Conservation (phyloP, 2,888 invertebrate species). For the Meiosimyza platycephala region DNA sequence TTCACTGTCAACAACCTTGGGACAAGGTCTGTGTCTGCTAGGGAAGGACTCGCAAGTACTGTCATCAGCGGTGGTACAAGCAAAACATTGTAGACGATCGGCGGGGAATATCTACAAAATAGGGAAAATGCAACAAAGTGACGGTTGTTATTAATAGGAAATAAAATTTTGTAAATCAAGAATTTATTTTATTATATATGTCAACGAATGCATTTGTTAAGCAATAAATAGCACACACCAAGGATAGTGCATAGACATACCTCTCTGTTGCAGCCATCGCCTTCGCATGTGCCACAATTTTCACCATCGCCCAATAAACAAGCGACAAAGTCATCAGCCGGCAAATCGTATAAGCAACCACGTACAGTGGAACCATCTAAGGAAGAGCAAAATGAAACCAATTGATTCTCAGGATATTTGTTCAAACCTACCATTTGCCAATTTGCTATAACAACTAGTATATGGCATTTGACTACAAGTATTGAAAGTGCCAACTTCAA, state of each 20-base stretch:
- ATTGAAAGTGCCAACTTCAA: conserved; percentile 46
- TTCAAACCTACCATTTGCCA: conserved; percentile 46
- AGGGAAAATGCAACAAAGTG: no score
- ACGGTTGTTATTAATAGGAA: background rate
- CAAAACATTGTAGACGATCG: conserved; percentile 57
- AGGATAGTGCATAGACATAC: conserved; percentile 42
- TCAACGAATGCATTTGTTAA: no score
- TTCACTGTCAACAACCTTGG: conserved; percentile 51
- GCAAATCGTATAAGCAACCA: conserved; percentile 56
- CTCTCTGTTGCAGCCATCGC: conserved; percentile 58
- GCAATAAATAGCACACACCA: background rate
- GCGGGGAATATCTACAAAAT: conserved; percentile 57
- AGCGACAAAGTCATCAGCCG: conserved; percentile 49
- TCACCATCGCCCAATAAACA: conserved; percentile 55
- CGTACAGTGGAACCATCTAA: conserved; percentile 58
- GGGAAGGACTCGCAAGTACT: conserved; percentile 57
- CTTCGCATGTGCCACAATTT: conserved; percentile 53
- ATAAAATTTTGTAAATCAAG: background rate
- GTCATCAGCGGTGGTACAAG: conserved; percentile 56
- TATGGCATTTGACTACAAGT: conserved; percentile 55
- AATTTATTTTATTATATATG: no score
- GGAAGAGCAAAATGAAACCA: background rate
- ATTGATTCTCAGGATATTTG: background rate
- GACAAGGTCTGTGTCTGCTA: conserved; percentile 47
- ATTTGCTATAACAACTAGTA: conserved; percentile 53